Conservation (phyloP, 2,888 invertebrate species). For the Branchellion lobata region DNA sequence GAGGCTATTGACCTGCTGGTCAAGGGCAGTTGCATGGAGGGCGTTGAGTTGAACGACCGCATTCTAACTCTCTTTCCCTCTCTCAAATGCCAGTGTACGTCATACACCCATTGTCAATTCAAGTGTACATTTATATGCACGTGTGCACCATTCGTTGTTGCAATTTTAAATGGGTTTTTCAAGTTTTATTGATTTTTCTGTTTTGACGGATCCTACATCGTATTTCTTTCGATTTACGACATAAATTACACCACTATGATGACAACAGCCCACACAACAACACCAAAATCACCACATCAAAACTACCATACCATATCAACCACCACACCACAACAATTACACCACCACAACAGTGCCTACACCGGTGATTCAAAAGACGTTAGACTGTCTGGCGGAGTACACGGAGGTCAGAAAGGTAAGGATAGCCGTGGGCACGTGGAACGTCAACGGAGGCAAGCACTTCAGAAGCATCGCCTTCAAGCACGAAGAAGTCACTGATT, state of each 20-base stretch:
- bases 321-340: not conserved
- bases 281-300: not conserved
- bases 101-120: not conserved
- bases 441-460: slow-evolving; percentile 98
- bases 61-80: slow-evolving; percentile 68
- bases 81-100: slow-evolving; percentile 57
- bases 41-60: slow-evolving; percentile 85
- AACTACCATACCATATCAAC: not conserved
- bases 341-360: slow-evolving; percentile 45
- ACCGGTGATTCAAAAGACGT: slow-evolving; percentile 43
- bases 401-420: slow-evolving; percentile 65
- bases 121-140: not conserved
- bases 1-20: slow-evolving; percentile 95
- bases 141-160: not conserved
- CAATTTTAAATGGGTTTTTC: not conserved
- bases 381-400: slow-evolving; percentile 55
- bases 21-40: slow-evolving; percentile 80
- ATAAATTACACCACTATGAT: too few species aligned
- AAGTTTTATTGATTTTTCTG: too few species aligned
- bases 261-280: too few species aligned
- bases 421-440: slow-evolving; percentile 91
- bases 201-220: too few species aligned
- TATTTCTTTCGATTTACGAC: too few species aligned
- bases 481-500: slow-evolving; percentile 63
- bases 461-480: slow-evolving; percentile 93